A percentile compares a stretch with the other conserved stretches of the same genome.
Evolutionary conservation across 2,113 vertebrate genomes (phyloP).

Genomic region (Tachycineta bicolor): DNA sequence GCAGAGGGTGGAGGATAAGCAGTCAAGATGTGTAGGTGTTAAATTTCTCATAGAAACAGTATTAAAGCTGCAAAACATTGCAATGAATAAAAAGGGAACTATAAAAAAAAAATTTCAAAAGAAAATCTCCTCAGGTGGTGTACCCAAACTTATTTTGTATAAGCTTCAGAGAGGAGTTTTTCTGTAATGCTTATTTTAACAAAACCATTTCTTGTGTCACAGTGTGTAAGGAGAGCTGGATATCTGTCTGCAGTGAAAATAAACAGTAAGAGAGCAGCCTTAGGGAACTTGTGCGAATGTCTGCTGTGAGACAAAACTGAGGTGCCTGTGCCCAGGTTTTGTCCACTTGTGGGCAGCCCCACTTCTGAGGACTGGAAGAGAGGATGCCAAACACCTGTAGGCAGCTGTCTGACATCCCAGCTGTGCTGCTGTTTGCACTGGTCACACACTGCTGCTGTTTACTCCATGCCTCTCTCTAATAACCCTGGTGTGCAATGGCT

Average conservation of each 20-base stretch:
- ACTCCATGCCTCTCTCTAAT: accelerated
- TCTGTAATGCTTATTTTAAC: background rate
- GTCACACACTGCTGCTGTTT: background rate
- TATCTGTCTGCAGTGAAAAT: background rate
- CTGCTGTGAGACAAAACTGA: background rate
- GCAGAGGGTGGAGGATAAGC: background rate
- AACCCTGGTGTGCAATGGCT: accelerated
- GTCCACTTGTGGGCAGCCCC: background rate
- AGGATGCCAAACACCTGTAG: background rate
- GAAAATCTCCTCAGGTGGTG: background rate
- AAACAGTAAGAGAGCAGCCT: too few relatives aligned
- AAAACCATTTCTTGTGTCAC: accelerated
- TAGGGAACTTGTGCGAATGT: accelerated
- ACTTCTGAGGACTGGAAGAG: accelerated
- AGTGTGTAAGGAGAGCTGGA: too few relatives aligned
- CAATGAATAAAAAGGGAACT: background rate
- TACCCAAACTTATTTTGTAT: background rate
- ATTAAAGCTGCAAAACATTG: background rate
- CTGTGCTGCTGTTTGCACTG: background rate
- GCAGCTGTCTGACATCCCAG: background rate
- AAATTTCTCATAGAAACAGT: background rate
- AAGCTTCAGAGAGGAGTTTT: background rate
- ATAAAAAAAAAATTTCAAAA: background rate
- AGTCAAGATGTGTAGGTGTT: constrained; percentile 4
- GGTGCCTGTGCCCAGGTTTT: background rate